Base-by-base conservation (phyloP, 2,113 vertebrate genomes). In the Dunckerocampus dactyliophorus region DNA sequence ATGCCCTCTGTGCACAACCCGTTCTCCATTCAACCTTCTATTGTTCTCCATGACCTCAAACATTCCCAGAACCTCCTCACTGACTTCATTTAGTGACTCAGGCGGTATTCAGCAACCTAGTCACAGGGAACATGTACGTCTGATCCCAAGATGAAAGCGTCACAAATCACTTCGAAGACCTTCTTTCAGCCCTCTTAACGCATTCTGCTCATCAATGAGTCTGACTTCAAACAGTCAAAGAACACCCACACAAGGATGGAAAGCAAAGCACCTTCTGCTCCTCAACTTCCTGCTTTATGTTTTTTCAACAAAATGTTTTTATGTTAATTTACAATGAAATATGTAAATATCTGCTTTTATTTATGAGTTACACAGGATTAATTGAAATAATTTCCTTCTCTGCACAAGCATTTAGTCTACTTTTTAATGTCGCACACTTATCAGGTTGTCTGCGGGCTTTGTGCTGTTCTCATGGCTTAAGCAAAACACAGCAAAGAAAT, bases 1-100 rank as follows among this genome's bases (percentile, higher is more conserved):
- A 67, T 46, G 47, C n/a, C 24, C 31, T 63, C 20, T 28, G 60
- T 15, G 20, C n/a, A 54, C 20, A 55, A 59, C 53, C 53, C 56
- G 47, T 43, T 65, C 53, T 37, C 20, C 65, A 62, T n/a, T 69
- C 58, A 70, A 54, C 52, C 47, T 63, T 43, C 70, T 39, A 77
- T 77, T 79, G 67, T 79, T 74, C 59, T 19, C 24, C 11, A 3
- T 75, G 49, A 74, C 78, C 79, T 82, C 65, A 81, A 67, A 84
- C 69, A 54, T 78, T 80, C 58, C 37, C 59, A 48, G n/a, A 65
- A 55, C 69, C 47, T 82, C 49, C 21, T 24, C 60, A 34, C 58
- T 67, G 65, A 72, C 65, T 75, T 79, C 59, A 59, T 59, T 72
- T 57, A 49, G 56, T 69, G 67, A 72, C 67, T 75, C 64, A 52